Conservation (phyloP, 2,888 invertebrate genomes). For the Liodrosophila aerea region DNA sequence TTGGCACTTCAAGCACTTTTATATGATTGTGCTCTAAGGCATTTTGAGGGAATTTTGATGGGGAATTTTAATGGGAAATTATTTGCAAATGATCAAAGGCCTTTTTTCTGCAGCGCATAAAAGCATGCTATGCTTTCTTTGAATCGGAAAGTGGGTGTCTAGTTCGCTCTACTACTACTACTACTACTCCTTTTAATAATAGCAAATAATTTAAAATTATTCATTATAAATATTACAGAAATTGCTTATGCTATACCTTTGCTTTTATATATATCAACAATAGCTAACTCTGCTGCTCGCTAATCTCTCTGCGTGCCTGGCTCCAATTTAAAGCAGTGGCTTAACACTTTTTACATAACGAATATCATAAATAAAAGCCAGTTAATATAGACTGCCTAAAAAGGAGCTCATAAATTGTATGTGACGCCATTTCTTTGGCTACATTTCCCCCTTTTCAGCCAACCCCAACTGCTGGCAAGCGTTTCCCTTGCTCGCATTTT, state of each 20-base stretch:
- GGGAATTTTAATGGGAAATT: too few species aligned
- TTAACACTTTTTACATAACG: constrained; percentile 32
- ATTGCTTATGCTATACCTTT: too few species aligned
- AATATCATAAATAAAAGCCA: constrained; percentile 66
- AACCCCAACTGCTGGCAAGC: constrained; percentile 3
- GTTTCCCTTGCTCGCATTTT: constrained; percentile 45
- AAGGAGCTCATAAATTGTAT: constrained; percentile 62
- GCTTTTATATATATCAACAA: too few species aligned
- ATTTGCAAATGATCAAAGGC: too few species aligned
- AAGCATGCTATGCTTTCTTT: constrained; percentile 2
- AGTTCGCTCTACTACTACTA: too few species aligned
- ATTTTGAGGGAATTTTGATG: too few species aligned
- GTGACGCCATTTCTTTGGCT: constrained; percentile 33
- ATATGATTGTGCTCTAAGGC: too few species aligned
- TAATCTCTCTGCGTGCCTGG: neutral
- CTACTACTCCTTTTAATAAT: too few species aligned
- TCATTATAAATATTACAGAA: too few species aligned
- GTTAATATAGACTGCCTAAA: constrained; percentile 57
- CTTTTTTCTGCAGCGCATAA: neutral
- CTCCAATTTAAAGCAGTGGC: neutral
- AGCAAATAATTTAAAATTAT: too few species aligned
- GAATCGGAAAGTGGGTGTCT: too few species aligned
- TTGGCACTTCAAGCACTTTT: constrained; percentile 15
- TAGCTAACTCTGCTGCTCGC: neutral
- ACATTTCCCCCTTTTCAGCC: neutral